These are phyloP conservation scores for Parotocinclus haroldoi DNA, from an alignment of 2,797 vertebrate species.

Conservation along the genomic window DNA sequence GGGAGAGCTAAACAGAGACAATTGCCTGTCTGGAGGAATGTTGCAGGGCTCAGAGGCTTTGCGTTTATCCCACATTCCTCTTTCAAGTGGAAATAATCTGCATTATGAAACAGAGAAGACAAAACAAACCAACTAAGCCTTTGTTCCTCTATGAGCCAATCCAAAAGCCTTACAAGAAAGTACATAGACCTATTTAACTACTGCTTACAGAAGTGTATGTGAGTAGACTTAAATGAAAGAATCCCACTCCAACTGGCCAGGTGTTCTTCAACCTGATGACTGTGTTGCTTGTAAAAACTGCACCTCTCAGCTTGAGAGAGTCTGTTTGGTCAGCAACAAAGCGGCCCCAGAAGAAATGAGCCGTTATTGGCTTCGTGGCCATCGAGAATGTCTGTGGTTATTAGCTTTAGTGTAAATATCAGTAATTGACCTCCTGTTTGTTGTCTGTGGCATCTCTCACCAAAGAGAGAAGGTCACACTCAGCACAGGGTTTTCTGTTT, in stretches of 20 bases:
- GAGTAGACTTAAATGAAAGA: too few species aligned
- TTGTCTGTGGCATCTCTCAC: not conserved
- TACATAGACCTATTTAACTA: too few species aligned
- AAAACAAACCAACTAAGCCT: too few species aligned
- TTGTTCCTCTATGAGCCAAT: too few species aligned
- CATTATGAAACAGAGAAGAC: not conserved
- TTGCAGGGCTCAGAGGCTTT: not conserved
- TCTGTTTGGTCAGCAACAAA: constrained; percentile 30
- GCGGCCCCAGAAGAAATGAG: constrained; percentile 24
- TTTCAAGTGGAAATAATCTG: constrained; percentile 16
- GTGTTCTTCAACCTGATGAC: too few species aligned
- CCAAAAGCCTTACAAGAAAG: too few species aligned
- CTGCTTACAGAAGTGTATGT: too few species aligned
- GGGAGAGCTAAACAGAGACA: not conserved
- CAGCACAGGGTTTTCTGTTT: constrained; percentile 5
- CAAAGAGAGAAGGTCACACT: constrained; percentile 16
- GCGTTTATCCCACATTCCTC: constrained; percentile 1
- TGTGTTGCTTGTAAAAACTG: too few species aligned
- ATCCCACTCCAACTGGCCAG: too few species aligned
- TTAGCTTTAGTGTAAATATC: constrained; percentile 31
- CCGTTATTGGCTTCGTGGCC: constrained; percentile 26
- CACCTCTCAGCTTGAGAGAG: not conserved
- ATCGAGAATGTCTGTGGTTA: constrained; percentile 28
- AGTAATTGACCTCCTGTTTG: constrained; percentile 34
- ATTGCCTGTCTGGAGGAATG: constrained; percentile 10